A percentile compares a stretch with the other conserved stretches of the same genome.
These are phyloP conservation scores for Daboia siamensis DNA, from an alignment of 2,113 vertebrate species.

Conservation along the genomic window DNA sequence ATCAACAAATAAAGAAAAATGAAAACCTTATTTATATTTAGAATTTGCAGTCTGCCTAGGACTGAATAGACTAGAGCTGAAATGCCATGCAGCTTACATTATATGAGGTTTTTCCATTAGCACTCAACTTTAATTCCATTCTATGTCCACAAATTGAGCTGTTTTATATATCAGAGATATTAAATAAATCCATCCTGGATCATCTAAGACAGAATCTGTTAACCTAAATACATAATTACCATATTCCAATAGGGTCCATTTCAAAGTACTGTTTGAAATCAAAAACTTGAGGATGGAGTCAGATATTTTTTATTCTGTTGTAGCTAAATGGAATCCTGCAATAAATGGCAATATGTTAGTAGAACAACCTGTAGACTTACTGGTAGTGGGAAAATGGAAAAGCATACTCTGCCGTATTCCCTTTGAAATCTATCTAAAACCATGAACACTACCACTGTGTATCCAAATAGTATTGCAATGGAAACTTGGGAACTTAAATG, in stretches of 20 bases:
- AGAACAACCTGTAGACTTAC: background rate
- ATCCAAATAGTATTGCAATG: background rate
- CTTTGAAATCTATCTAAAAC: background rate
- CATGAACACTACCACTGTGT: background rate
- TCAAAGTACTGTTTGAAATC: background rate
- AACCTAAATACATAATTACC: background rate
- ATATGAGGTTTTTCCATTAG: background rate
- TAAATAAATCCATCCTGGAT: background rate
- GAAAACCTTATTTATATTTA: background rate
- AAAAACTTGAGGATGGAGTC: background rate
- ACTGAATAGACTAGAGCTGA: background rate
- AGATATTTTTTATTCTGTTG: background rate
- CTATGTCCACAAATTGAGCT: too few relatives aligned
- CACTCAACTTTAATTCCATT: background rate
- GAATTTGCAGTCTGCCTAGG: background rate
- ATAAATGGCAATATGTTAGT: background rate
- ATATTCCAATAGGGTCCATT: background rate
- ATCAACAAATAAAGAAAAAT: background rate
- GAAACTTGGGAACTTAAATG: background rate
- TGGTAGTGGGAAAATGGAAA: background rate
- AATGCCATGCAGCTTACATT: background rate
- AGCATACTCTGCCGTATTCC: background rate
- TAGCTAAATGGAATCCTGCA: background rate
- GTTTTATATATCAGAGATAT: background rate
- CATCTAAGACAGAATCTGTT: background rate